Percentiles rank a stretch among this genome's conserved stretches.
These are phyloP conservation scores for Leptopilina boulardi DNA, from an alignment of 1,140 invertebrate genomes.

Conservation along the genomic window DNA sequence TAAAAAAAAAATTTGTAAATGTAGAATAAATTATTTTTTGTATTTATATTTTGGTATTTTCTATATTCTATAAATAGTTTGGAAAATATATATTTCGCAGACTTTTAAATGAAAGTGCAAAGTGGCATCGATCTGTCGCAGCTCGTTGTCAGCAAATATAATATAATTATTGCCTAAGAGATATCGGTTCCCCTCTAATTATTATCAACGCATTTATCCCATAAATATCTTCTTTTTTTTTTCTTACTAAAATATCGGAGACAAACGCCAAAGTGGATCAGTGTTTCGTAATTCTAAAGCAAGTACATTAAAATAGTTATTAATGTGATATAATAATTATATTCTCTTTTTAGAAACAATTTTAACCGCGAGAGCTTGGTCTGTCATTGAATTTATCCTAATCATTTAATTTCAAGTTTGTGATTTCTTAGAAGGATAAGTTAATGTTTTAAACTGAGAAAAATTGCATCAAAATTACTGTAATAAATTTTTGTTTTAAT, in stretches of 20 bases:
- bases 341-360: neutral
- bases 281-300: neutral
- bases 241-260: constrained; percentile 12
- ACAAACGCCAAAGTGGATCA: constrained; percentile 25
- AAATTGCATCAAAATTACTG: neutral
- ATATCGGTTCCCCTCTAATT: constrained; percentile 25
- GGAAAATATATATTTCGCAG: neutral
- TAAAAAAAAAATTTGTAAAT: no score
- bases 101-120: constrained; percentile 8
- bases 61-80: constrained; percentile 3
- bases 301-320: neutral
- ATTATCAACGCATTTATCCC: constrained; percentile 24
- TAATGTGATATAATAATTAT: neutral
- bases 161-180: constrained; percentile 11
- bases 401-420: constrained; percentile 12
- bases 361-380: neutral
- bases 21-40: no score
- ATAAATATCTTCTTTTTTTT: constrained; percentile 28
- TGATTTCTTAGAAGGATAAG: neutral
- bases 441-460: neutral
- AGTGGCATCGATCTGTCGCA: constrained; percentile 15
- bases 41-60: neutral
- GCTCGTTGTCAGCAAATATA: constrained; percentile 1
- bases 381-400: constrained; percentile 11
- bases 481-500: no score